A percentile compares a stretch with the other conserved stretches of the same genome.
Evolutionary conservation across 2,113 vertebrate species (phyloP).

Genomic region (Lutjanus erythropterus): DNA sequence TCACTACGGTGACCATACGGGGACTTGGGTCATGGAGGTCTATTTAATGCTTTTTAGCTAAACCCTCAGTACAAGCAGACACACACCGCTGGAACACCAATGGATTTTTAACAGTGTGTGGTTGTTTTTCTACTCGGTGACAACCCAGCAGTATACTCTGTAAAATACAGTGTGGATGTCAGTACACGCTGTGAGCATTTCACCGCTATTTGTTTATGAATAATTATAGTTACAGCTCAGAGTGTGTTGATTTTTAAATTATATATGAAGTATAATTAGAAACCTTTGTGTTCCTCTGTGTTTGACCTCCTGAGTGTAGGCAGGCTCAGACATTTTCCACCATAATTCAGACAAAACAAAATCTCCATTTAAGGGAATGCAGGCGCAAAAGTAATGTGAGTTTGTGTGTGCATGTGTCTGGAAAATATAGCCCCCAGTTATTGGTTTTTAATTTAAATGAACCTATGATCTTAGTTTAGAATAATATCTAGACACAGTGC

Average conservation of each 20-base stretch:
- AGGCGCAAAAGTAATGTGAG: neutral
- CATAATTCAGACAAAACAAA: neutral
- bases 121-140: neutral
- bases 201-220: neutral
- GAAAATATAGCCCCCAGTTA: neutral
- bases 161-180: slow-evolving; percentile 1
- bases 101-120: neutral
- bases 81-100: neutral
- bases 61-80: neutral
- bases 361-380: neutral
- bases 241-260: neutral
- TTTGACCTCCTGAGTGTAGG: neutral
- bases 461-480: neutral
- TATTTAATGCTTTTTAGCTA: neutral
- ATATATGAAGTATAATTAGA: neutral
- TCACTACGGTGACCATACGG: neutral
- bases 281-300: neutral
- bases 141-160: neutral
- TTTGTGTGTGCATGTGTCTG: neutral
- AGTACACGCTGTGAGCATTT: too few species aligned
- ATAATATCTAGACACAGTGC: too few species aligned
- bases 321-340: neutral
- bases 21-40: neutral
- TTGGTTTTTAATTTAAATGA: neutral
- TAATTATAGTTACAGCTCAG: neutral